Evolutionary conservation across 2,797 vertebrate species (phyloP), one percentile per base, ranked within the genome.

Genomic region (Chromis chromis): DNA sequence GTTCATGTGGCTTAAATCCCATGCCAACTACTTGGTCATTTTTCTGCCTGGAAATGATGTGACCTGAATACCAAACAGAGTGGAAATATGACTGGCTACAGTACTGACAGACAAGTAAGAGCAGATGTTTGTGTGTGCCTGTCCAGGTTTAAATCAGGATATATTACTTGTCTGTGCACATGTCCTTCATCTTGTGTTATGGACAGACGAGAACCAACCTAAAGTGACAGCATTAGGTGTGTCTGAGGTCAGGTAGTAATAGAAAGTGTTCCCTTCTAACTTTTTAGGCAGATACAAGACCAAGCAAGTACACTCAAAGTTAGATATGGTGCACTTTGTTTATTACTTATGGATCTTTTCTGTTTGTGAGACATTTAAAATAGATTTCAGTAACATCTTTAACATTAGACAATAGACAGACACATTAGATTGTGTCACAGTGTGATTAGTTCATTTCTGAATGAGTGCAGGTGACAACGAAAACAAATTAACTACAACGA

Each of bases 21-120:
- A 65, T 76, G 71, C 73, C 84, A 85, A 63, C 66, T 53, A 75
- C 69, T 70, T 76, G 72, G 75, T 79, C 86, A 89, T 73, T 85
- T 79, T 68, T 81, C 78, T 83, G 72, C 27, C 64, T 72, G 78
- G 70, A 80, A 75, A 31, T 70, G 66, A 84, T 74, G 59, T 68
- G 79, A 82, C 89, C 87, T 83, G 85, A 90, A 91, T 89, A 80
- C 28, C 64, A 86, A 89, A 69, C 75, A 81, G 79, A 75, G 70
- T 82, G 75, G 74, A 91, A 82, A 78, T 44, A 83, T 55, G 76
- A 81, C 74, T 59, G 79, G 61, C 68, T 65, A 69, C 64, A 62
- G 59, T 40, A 77, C 81, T 85, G 86, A 87, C 13, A 19, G 86
- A 84, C 78, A 83, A 65, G 58, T 76, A 74, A 28, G 11, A 57